Conservation (phyloP, 2,113 vertebrate genomes). For the Oryzias celebensis region DNA sequence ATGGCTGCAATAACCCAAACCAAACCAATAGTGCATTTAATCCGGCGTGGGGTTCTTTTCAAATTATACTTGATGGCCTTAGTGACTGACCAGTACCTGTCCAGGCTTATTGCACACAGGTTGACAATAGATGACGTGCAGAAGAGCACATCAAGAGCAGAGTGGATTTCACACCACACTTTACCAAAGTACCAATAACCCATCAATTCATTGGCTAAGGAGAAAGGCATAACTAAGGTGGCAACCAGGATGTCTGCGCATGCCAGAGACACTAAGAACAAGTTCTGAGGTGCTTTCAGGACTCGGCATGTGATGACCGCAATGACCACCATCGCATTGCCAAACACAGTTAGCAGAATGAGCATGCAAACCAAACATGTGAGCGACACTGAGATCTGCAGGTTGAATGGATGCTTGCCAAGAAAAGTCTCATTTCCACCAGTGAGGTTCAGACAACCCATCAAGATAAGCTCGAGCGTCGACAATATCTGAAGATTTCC, state of each 20-base stretch:
- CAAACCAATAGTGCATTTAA: conserved; percentile 85
- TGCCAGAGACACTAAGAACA: conserved; percentile 91
- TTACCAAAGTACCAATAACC: conserved; percentile 90
- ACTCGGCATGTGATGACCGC: conserved; percentile 87
- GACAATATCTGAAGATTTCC: conserved; percentile 16
- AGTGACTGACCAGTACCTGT: conserved; percentile 93
- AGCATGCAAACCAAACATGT: conserved; percentile 77
- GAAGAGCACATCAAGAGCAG: conserved; percentile 91
- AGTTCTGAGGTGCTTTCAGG: conserved; percentile 90
- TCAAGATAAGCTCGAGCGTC: conserved; percentile 42
- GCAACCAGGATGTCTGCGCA: conserved; percentile 92
- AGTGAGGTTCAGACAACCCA: conserved; percentile 63
- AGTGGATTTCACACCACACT: conserved; percentile 91
- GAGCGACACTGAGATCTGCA: conserved; percentile 55
- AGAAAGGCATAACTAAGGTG: conserved; percentile 91
- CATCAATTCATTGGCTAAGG: conserved; percentile 90
- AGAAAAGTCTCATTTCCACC: conserved; percentile 51
- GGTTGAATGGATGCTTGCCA: conserved; percentile 32
- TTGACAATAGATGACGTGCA: conserved; percentile 86
- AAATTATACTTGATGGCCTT: conserved; percentile 90
- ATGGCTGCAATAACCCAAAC: conserved; percentile 90
- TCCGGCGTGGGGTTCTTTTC: conserved; percentile 87
- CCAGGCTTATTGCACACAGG: conserved; percentile 90
- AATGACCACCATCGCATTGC: conserved; percentile 90
- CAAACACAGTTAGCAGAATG: conserved; percentile 87